Evolutionary conservation across 2,797 vertebrate species (phyloP).

Genomic region (Sebastes jordani): DNA sequence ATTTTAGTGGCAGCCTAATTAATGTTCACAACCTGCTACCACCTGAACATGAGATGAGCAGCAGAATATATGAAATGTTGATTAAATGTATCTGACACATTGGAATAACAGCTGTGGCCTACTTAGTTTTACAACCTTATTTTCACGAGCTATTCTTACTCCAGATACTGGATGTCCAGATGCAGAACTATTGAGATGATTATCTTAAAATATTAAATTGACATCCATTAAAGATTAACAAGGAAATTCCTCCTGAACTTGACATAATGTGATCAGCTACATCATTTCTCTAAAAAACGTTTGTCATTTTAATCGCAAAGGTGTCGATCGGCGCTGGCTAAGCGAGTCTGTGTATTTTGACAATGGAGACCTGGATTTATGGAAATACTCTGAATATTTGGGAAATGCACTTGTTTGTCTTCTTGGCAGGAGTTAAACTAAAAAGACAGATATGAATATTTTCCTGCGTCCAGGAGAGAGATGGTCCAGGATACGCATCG

Average conservation of each 20-base stretch:
- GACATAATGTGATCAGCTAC: neutral
- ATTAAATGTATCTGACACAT: constrained; percentile 28
- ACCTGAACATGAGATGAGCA: constrained; percentile 3
- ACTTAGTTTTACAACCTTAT: constrained; percentile 9
- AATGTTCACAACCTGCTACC: constrained; percentile 12
- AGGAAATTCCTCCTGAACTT: neutral
- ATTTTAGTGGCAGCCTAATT: neutral
- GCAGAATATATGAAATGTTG: constrained; percentile 9
- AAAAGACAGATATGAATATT: neutral
- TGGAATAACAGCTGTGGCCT: constrained; percentile 9
- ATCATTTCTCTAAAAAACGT: neutral
- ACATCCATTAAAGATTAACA: neutral
- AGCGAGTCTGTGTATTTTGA: neutral
- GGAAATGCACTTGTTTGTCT: neutral
- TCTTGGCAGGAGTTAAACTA: neutral
- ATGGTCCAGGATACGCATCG: neutral
- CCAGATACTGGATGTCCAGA: constrained; percentile 8
- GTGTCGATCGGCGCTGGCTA: neutral
- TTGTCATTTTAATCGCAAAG: neutral
- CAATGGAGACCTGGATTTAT: neutral
- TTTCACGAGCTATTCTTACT: neutral
- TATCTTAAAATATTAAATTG: constrained; percentile 5
- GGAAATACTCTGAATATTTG: neutral
- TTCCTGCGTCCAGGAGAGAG: neutral
- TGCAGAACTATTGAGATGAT: constrained; percentile 1